These are phyloP conservation scores for Parascotia fuliginaria DNA, from an alignment of 2,888 invertebrate genomes.

Conservation along the genomic window DNA sequence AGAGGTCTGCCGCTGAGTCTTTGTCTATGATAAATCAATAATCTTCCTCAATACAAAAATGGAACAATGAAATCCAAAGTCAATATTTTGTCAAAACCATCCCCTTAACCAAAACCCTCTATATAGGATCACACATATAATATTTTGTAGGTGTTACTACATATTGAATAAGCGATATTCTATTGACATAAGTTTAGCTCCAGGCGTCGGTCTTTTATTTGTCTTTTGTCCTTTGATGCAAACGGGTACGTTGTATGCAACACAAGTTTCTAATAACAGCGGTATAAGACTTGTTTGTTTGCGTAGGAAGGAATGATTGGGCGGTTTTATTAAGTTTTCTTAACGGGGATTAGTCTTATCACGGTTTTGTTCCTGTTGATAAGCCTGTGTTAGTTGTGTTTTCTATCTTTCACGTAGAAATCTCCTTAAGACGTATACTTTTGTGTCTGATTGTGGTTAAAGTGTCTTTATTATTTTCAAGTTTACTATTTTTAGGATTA, in stretches of 20 bases:
- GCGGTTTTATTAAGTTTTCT: slow-evolving; percentile 1
- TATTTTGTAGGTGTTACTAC: slow-evolving; percentile 40
- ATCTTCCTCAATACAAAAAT: too few species aligned
- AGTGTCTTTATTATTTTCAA: too few species aligned
- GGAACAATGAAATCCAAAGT: background rate
- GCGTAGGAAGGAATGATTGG: background rate
- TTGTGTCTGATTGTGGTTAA: too few species aligned
- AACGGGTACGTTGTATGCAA: slow-evolving; percentile 23
- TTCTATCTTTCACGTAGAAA: background rate
- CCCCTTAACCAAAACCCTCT: slow-evolving; percentile 38
- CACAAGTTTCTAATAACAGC: slow-evolving; percentile 19
- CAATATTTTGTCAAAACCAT: background rate
- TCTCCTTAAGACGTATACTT: too few species aligned
- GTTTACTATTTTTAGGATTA: too few species aligned
- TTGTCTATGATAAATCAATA: too few species aligned
- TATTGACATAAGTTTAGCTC: slow-evolving; percentile 45
- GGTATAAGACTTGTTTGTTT: slow-evolving; percentile 19
- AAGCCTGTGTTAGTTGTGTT: background rate
- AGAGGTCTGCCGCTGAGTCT: too few species aligned
- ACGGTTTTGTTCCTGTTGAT: background rate
- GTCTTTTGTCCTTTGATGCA: slow-evolving; percentile 16
- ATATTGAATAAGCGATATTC: slow-evolving; percentile 44
- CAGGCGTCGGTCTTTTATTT: slow-evolving; percentile 25
- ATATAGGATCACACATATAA: slow-evolving; percentile 26
- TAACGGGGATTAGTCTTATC: background rate